Percentiles rank a stretch among this genome's conserved stretches.
Conservation (phyloP, 1,140 invertebrate species). For the Cataglyphis hispanica region DNA sequence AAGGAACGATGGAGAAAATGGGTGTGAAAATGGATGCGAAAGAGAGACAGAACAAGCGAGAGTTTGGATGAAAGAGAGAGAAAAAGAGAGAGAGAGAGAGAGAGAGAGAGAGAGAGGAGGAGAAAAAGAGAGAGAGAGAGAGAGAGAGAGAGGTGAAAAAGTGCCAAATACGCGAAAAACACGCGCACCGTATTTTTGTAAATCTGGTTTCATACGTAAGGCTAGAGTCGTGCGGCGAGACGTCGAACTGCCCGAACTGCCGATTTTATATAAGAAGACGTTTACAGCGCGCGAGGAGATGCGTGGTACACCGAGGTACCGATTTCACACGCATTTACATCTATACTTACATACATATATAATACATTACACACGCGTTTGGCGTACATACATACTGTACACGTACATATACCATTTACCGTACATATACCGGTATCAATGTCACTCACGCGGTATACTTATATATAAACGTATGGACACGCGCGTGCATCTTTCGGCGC, state of each 20-base stretch:
- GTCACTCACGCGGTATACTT: constrained; percentile 42
- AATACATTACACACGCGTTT: constrained; percentile 24
- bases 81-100: background rate
- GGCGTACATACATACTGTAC: constrained; percentile 10
- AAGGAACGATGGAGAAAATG: background rate
- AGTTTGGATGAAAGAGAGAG: background rate
- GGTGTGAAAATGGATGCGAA: background rate
- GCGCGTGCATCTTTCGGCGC: constrained; percentile 35
- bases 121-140: constrained; percentile 28
- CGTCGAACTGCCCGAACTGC: constrained; percentile 84
- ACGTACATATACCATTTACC: background rate
- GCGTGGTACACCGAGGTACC: constrained; percentile 52
- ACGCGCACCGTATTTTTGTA: constrained; percentile 87
- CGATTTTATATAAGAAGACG: constrained; percentile 85
- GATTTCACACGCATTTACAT: constrained; percentile 59
- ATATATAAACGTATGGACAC: constrained; percentile 27
- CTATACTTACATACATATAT: constrained; percentile 6
- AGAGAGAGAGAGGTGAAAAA: constrained; percentile 80
- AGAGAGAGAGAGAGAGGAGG: background rate
- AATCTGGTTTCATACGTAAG: constrained; percentile 86
- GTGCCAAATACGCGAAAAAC: constrained; percentile 86
- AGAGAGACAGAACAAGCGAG: background rate
- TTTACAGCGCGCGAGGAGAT: constrained; percentile 65
- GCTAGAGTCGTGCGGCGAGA: constrained; percentile 83
- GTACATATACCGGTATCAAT: constrained; percentile 26